Evolutionary conservation across 2,113 vertebrate species (phyloP), one percentile per base, ranked within the genome.

Genomic region (Eclectus roratus): DNA sequence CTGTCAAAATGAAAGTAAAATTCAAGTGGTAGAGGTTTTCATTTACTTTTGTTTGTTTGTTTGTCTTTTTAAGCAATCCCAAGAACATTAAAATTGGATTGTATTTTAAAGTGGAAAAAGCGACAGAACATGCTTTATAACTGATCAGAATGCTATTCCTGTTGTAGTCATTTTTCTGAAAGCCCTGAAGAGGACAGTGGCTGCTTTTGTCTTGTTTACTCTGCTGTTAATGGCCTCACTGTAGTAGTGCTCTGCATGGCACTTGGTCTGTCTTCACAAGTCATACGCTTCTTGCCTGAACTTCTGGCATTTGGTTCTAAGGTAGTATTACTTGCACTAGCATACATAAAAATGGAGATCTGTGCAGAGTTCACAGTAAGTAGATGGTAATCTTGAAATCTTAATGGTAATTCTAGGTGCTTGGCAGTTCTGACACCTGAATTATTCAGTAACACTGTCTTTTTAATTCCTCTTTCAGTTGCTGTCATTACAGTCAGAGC

Each of bases 401-500:
- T n/a, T 23, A 2, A 2, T 0, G 6, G 76, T 56, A 53, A 52
- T 65, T 61, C 33, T 58, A 25, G 61, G 70, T 66, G 72, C 61
- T 88, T 44, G 88, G 83, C 72, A 63, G n/a, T 66, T 88, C 9
- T 7, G 41, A 15, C 17, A 6, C 11, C 21, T 27, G 1, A 63
- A 11, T 23, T 31, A 44, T 20, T 69, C 3, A 1, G 56, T 73
- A 25, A 80, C 89, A 81, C 6, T 53, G 43, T 50, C 46, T 84
- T 27, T 39, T 43, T 23, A 20, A 89, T 92, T 95, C 77, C 55
- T 92, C 41, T 97, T 95, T 20, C 97, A 99, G 99, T 96, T 99
- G 39, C 99, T 99, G 60, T 99, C 98, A 7, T 70, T 99, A 79
- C 98, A 99, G 95, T 98, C 99, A 6, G 99, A 99, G 94, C 94